Base-by-base conservation (phyloP, 2,113 vertebrate species). In the Notothenia rossii region DNA sequence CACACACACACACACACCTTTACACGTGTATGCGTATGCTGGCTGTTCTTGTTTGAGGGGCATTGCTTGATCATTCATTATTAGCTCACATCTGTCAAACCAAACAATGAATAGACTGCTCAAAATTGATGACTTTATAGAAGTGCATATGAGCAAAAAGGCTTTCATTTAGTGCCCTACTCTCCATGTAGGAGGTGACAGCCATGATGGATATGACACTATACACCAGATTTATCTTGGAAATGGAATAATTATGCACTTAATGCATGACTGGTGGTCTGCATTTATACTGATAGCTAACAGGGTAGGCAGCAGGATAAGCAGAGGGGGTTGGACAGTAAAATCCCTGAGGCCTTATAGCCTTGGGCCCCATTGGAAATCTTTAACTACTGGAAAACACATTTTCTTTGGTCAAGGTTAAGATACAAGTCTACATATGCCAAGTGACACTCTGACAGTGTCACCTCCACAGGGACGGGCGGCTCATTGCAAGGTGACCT, bases 201-300 rank as follows among this genome's bases (percentile, higher is more conserved):
- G 94, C 83, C 74, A 91, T 97, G 96, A 97, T 97, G 95, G 95
- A 97, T 97, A 95, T 95, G 93, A 95, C 94, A 94, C 91, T 86
- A 94, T 93, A 94, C 91, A 94, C 93, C 91, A 96, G 95, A 97
- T 97, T 96, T 96, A 96, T 96, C 96, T 96, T 96, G 94, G 95
- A 97, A 97, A 97, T 96, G 92, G 94, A 96, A 96, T 96, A 96
- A 97, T 96, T 96, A 97, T 94, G 93, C 94, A 94, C 87, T 95
- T 95, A 95, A 95, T 95, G 96, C 94, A 91, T 93, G 93, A 94
- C 92, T 94, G 95, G 95, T 95, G 96, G 96, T 94, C 95, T 96
- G 95, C 90, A 92, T 93, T 96, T 94, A 93, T 94, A 95, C 95
- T 94, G 94, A 94, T 94, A 95, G 91, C 87, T 91, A 93, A 93